These are phyloP conservation scores for Drosophila tristis DNA, from an alignment of 1,140 invertebrate species.

Conservation along the genomic window DNA sequence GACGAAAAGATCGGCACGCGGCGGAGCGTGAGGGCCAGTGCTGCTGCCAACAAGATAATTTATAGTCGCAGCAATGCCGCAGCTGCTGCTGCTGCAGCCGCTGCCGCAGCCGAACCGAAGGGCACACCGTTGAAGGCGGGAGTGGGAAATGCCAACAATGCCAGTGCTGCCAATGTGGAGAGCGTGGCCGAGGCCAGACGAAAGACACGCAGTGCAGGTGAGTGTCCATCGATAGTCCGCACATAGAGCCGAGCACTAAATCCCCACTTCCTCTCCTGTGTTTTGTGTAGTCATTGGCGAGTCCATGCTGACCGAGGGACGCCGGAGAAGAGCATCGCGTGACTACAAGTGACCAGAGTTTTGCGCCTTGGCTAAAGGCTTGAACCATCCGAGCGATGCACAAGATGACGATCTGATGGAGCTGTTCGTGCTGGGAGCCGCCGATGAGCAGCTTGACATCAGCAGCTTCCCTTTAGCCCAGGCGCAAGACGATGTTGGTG, in stretches of 20 bases:
- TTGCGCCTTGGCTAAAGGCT: slow-evolving; percentile 83
- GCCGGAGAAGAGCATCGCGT: slow-evolving; percentile 85
- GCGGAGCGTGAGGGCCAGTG: slow-evolving; percentile 74
- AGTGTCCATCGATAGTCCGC: slow-evolving; percentile 18
- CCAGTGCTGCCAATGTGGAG: slow-evolving; percentile 45
- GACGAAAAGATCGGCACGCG: slow-evolving; percentile 82
- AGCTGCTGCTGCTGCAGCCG: slow-evolving; percentile 63
- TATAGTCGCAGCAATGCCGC: slow-evolving; percentile 68
- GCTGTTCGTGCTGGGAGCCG: slow-evolving; percentile 61
- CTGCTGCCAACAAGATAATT: slow-evolving; percentile 80
- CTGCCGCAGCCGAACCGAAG: slow-evolving; percentile 57
- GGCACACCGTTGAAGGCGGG: slow-evolving; percentile 36
- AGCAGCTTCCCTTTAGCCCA: slow-evolving; percentile 73
- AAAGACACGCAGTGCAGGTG: slow-evolving; percentile 89
- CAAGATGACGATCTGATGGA: slow-evolving; percentile 64
- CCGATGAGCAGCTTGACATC: slow-evolving; percentile 48
- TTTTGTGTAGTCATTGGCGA: slow-evolving; percentile 69
- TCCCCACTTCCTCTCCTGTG: not conserved
- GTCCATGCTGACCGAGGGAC: slow-evolving; percentile 77
- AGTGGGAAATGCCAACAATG: slow-evolving; percentile 21
- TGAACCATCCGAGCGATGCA: slow-evolving; percentile 62
- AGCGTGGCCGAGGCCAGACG: slow-evolving; percentile 84
- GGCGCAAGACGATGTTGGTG: slow-evolving; percentile 68
- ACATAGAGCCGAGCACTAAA: not conserved
- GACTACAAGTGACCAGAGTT: slow-evolving; percentile 87